Evolutionary conservation across 2,113 vertebrate species (phyloP).

Genomic region (Sterna hirundo): DNA sequence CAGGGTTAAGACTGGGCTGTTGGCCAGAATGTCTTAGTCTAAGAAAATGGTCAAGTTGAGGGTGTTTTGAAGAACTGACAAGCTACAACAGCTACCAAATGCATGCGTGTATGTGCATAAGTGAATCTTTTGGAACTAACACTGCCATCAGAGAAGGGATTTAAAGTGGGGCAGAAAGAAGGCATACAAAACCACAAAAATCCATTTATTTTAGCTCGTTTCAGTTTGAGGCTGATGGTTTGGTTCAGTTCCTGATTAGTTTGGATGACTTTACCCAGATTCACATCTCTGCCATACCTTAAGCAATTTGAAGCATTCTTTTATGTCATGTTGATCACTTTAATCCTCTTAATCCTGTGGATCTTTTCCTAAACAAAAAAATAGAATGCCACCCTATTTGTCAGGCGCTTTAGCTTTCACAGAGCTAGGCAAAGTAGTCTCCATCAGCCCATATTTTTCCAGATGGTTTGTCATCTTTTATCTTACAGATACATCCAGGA

Average conservation of each 20-base stretch:
- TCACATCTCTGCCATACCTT: not conserved
- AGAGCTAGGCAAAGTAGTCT: not conserved
- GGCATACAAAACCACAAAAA: not conserved
- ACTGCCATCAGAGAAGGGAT: not conserved
- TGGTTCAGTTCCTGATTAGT: not conserved
- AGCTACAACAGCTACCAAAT: not conserved
- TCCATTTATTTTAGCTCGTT: not conserved
- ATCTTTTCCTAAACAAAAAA: not conserved
- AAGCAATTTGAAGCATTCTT: not conserved
- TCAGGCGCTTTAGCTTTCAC: not conserved
- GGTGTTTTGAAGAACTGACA: not conserved
- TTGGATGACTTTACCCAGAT: not conserved
- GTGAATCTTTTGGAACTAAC: not conserved
- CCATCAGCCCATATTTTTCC: not conserved
- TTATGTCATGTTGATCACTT: not conserved
- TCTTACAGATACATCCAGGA: not conserved
- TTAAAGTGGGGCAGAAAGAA: not conserved
- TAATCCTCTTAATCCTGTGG: not conserved
- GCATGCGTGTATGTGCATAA: fast-evolving
- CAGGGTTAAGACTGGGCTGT: not conserved
- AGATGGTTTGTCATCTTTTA: not conserved
- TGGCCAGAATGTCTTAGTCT: not conserved
- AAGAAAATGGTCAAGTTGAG: not conserved
- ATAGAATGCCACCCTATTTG: not conserved
- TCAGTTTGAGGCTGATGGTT: not conserved